These are phyloP conservation scores for Zaprionus ornatus DNA, from an alignment of 1,140 invertebrate genomes.

Conservation along the genomic window DNA sequence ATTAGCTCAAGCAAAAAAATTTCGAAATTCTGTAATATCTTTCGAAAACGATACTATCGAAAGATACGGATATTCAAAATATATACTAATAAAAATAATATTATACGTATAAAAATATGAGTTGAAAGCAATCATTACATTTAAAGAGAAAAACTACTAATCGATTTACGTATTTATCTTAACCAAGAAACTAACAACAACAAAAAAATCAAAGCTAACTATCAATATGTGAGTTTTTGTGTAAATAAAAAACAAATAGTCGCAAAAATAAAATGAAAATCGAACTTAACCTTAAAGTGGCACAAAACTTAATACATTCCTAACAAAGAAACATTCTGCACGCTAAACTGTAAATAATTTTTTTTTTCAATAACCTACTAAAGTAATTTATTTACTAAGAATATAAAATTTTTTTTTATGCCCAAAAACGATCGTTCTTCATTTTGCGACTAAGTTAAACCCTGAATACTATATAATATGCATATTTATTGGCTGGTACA, in stretches of 20 bases:
- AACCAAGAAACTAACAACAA: conserved; percentile 20
- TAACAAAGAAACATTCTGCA: conserved; percentile 40
- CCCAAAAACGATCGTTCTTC: conserved; percentile 35
- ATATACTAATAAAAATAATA: conserved; percentile 3
- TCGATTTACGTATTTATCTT: conserved; percentile 19
- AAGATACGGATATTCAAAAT: conserved; percentile 7
- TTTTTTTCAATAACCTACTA: conserved; percentile 61
- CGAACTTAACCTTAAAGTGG: conserved; percentile 26
- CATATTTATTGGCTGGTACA: conserved; percentile 38
- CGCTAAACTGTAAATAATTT: conserved; percentile 70
- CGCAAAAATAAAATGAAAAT: conserved; percentile 25
- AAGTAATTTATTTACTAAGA: conserved; percentile 46
- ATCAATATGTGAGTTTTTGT: conserved; percentile 34
- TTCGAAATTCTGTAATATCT: background rate
- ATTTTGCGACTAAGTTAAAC: conserved; percentile 69
- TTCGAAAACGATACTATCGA: background rate
- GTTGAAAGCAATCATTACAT: conserved; percentile 80
- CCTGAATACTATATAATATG: conserved; percentile 45
- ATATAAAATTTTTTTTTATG: conserved; percentile 37
- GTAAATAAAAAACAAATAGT: conserved; percentile 43
- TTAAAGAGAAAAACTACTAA: conserved; percentile 60
- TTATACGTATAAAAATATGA: conserved; percentile 55
- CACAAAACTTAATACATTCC: conserved; percentile 35
- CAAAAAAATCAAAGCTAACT: conserved; percentile 19
- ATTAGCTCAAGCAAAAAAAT: conserved; percentile 7